A percentile compares a stretch with the other conserved stretches of the same genome.
phyloP scores from a whole-genome alignment of 2,797 vertebrate species.

The Gephyroberyx darwinii region DNA sequence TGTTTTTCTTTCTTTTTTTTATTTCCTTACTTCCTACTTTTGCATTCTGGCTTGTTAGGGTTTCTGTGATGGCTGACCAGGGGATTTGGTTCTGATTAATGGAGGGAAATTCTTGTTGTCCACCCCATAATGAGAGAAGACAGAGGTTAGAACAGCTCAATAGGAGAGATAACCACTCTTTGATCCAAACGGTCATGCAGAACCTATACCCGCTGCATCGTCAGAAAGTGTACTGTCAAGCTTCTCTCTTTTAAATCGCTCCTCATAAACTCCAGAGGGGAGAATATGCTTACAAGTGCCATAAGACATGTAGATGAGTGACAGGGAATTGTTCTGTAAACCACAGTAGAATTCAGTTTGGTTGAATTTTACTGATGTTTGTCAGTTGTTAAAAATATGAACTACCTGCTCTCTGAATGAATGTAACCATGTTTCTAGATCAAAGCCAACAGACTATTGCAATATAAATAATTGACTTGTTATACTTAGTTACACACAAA shows the following conservation, averaged over 20 bases:
- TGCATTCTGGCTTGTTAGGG: conserved; percentile 85
- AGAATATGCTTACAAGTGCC: not conserved
- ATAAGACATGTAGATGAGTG: conserved; percentile 1
- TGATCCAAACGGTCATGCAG: conserved; percentile 92
- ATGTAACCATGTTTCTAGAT: conserved; percentile 51
- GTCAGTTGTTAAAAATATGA: conserved; percentile 37
- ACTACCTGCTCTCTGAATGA: conserved; percentile 42
- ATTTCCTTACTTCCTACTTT: conserved; percentile 60
- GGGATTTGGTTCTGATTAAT: conserved; percentile 87
- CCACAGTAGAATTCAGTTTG: not conserved
- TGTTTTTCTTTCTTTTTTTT: conserved; percentile 55
- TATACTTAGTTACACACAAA: conserved; percentile 62
- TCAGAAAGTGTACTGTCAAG: conserved; percentile 86
- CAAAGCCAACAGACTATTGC: conserved; percentile 53
- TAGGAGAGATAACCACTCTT: conserved; percentile 94
- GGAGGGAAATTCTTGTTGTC: conserved; percentile 89
- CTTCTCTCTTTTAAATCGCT: conserved; percentile 81
- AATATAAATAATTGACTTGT: conserved; percentile 64
- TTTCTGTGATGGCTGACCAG: conserved; percentile 82
- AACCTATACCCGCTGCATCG: conserved; percentile 84
- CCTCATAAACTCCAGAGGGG: conserved; percentile 81
- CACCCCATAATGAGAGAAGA: conserved; percentile 92
- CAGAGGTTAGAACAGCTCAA: conserved; percentile 98
- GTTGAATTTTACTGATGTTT: conserved; percentile 11
- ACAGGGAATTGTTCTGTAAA: conserved; percentile 4